Conservation (phyloP, 2,888 invertebrate genomes). For the Hemicrepidius hirtus region DNA sequence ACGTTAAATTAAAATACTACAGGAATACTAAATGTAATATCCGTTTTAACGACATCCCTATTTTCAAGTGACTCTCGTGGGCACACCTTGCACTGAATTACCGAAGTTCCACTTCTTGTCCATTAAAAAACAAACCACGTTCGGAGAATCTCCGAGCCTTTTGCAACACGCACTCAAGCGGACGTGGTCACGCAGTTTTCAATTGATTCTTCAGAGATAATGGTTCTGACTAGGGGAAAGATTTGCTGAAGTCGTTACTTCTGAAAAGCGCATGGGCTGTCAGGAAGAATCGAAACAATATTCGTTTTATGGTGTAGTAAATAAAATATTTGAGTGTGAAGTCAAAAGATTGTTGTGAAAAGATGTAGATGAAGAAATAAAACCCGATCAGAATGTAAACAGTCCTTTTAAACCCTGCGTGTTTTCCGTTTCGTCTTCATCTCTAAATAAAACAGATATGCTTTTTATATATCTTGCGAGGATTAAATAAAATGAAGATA, state of each 20-base stretch:
- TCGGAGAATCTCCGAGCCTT: constrained; percentile 51
- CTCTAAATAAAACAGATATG: background rate
- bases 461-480: constrained; percentile 1
- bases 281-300: constrained; percentile 3
- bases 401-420: background rate
- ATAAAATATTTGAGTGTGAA: constrained; percentile 1
- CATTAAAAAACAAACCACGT: constrained; percentile 57
- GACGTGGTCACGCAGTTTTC: constrained; percentile 54
- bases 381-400: background rate
- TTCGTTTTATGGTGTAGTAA: background rate
- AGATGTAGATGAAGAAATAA: constrained; percentile 18
- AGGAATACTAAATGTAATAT: constrained; percentile 11
- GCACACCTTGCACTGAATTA: constrained; percentile 18
- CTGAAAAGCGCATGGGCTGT: constrained; percentile 5
- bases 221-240: constrained; percentile 40
- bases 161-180: constrained; percentile 57
- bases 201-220: constrained; percentile 57
- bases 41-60: constrained; percentile 22
- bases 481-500: constrained; percentile 22
- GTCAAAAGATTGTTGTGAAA: constrained; percentile 6
- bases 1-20: constrained; percentile 14
- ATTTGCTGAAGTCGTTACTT: constrained; percentile 29
- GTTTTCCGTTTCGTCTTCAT: background rate
- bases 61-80: constrained; percentile 20
- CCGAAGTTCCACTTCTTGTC: constrained; percentile 37